Evolutionary conservation across 2,113 vertebrate genomes (phyloP), one percentile per base, ranked within the genome.

Genomic region (Speoplatyrhinus poulsoni): DNA sequence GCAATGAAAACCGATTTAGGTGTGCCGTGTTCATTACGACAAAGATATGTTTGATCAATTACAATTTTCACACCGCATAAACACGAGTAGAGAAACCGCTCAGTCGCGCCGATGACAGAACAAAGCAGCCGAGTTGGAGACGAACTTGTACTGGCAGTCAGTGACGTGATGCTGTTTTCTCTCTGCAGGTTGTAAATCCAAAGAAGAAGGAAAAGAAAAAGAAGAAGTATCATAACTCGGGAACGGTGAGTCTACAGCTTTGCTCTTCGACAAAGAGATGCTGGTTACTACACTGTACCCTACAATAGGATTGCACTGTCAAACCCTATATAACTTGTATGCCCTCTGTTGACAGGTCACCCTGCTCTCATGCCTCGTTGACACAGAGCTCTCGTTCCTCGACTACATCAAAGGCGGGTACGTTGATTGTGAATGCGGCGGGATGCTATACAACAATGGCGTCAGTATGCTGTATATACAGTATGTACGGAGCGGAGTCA

Each of bases 321-420:
- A 41, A 41, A 41, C 36, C 46, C 12, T 1, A 12, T 46, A 19
- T 17, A 26, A 52, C 47, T 9, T 64, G 65, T 65, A 70, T 72
- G 69, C 32, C 15, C 46, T 26, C 74, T 57, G 33, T 75, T 15
- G 48, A 9, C 87, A 99, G 98, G 98, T 99, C 81, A 99, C 98
- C 2, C 93, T 99, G 77, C 93, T 99, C 82, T 99, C 98, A 84
- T 99, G 98, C 91, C 88, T 97, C 86, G 95, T 99, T 85, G 96
- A 99, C 92, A 95, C 95, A 12, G 98, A 99, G 89, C 95, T 97
- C 81, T 97, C 98, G 79, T 99, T 99, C 90, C 93, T 99, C 83
- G 97, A 99, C 91, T 99, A 96, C 89, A 98, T 99, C 90, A 95
- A 96, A 92, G 98, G 98, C 91, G 98, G 98, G 98, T 99, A 85